Conservation (phyloP, 1,140 invertebrate genomes). For the Phortica variegata region DNA sequence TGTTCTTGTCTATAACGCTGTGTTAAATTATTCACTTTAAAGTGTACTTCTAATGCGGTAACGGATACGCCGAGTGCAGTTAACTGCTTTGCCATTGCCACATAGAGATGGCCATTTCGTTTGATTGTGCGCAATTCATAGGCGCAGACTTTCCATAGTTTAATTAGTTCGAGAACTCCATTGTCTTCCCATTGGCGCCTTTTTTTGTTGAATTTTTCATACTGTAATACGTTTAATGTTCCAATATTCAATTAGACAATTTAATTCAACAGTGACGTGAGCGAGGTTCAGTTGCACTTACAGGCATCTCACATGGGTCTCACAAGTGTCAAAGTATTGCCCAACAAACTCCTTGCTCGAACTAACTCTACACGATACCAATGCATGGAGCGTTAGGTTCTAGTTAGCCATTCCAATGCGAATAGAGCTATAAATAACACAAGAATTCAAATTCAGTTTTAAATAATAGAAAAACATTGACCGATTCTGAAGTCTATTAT, state of each 20-base stretch:
- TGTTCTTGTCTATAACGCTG: slow-evolving; percentile 53
- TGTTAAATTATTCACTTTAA: slow-evolving; percentile 55
- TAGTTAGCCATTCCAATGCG: no score
- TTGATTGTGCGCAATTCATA: slow-evolving; percentile 56
- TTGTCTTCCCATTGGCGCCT: slow-evolving; percentile 57
- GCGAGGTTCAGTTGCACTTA: slow-evolving; percentile 25
- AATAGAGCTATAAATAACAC: no score
- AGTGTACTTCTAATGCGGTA: slow-evolving; percentile 53
- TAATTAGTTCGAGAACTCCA: slow-evolving; percentile 53
- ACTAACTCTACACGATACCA: no score
- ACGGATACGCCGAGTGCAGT: slow-evolving; percentile 49
- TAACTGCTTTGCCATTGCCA: slow-evolving; percentile 55
- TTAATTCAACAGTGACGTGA: not conserved
- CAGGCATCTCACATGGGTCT: slow-evolving; percentile 57
- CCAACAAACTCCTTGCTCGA: slow-evolving; percentile 45
- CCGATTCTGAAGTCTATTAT: no score
- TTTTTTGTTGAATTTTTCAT: slow-evolving; percentile 58
- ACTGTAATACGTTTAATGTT: slow-evolving; percentile 16
- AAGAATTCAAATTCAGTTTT: no score
- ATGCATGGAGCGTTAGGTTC: no score
- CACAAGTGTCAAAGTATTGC: slow-evolving; percentile 43
- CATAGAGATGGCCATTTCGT: slow-evolving; percentile 57
- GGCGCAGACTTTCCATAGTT: slow-evolving; percentile 57
- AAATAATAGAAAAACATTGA: no score
- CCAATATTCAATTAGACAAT: no score